Evolutionary conservation across 1,140 invertebrate species (phyloP), one percentile per base, ranked within the genome.

Genomic region (Microvelia longipes): DNA sequence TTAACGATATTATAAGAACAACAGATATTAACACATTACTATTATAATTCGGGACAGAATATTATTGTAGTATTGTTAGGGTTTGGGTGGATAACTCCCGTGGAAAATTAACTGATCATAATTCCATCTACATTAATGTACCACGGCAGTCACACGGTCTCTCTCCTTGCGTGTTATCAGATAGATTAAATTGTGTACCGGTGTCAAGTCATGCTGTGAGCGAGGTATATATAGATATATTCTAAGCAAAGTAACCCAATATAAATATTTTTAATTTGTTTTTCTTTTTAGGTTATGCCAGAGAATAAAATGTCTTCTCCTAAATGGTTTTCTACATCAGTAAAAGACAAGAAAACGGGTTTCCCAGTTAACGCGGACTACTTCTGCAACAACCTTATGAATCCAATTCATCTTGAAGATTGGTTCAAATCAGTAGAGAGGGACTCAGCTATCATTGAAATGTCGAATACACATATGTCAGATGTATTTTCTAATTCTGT

Each of bases 241-340:
- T 19, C 66, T 24, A 26, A 24, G 5, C 14, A 29, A 29, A 68
- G n/a, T 13, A 30, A 19, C 25, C 11, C 66, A 50, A 1, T 67
- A 26, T 1, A 28, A 5, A 64, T 35, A n/a, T n/a, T n/a, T n/a
- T n/a, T n/a, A 35, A 70, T 29, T 68, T 30, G 35, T 24, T 63
- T 69, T 60, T 67, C 66, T 72, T 29, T 76, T 2, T 71, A 84
- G 66, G 86, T 90, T 1, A 82, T 86, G 63, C 85, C 86, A 0
- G 72, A 84, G 0, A 86, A 91, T 0, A 89, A 89, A 74, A 74
- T 79, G 14, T 84, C 94, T 29, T 89, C 88, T 13, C 76, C 80
- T 0, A 88, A 88, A 71, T 98, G 95, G 94, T 78, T 96, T 0
- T 93, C 91, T 74, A 89, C 92, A 0, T 96, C 93, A 0, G 86